Evolutionary conservation across 2,113 vertebrate genomes (phyloP), one percentile per base, ranked within the genome.

Genomic region (Tupaia chinensis): DNA sequence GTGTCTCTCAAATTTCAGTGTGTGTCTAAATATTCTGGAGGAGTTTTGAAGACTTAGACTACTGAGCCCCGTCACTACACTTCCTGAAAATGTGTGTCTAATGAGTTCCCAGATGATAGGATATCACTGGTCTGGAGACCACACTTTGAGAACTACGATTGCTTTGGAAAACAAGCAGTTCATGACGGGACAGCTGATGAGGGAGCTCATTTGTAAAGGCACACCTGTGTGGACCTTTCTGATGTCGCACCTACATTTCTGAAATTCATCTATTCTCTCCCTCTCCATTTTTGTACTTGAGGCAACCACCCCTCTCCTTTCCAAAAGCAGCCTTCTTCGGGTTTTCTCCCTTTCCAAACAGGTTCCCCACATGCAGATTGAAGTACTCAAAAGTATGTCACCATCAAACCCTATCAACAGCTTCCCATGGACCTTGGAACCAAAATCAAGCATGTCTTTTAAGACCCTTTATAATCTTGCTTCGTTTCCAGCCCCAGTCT

Each of bases 1-100:
- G 5, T 17, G 44, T 58, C 58, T 93, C 32, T 44, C 72, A 83
- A 86, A 89, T 34, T 54, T 72, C 9, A 32, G 2, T 70, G 1
- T 9, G 11, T 11, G 53, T 29, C 58, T 56, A 27, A 81, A 53
- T 34, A 60, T n/a, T 76, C 32, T 54, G 25, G 54, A 72, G 27
- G 34, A 20, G 11, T 83, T 68, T 68, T 58, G 72, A 85, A 91
- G 83, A 68, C 10, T 87, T 23, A 10, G 11, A 80, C 13, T 34
- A 66, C 2, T 16, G 23, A 23, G 8, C 29, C 20, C 34, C 13
- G 44, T n/a, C 27, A 7, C 32, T 56, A 29, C 16, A 15, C 3
- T 68, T 89, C 58, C 84, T 68, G 14, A 53, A 87, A 91, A 89
- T 23, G 58, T 80, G 22, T 82, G 72, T 89, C 63, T 95, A 86